These are phyloP conservation scores for Nemapogon koenigi DNA, from an alignment of 2,888 invertebrate species.

Conservation along the genomic window DNA sequence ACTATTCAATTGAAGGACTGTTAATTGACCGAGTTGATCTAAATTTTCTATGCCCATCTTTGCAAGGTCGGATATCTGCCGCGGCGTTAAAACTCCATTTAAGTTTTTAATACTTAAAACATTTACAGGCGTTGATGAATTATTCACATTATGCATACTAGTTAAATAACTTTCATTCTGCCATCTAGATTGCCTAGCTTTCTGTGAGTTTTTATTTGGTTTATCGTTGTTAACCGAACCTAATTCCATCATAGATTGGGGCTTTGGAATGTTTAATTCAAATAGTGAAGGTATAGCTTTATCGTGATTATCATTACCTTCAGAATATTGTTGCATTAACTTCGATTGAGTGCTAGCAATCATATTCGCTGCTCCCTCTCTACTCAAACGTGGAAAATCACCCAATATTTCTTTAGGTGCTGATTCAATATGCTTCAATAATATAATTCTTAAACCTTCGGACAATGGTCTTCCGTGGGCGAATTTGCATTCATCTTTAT, in stretches of 20 bases:
- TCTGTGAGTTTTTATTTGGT: slow-evolving; percentile 47
- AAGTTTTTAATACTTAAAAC: slow-evolving; percentile 65
- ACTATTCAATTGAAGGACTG: slow-evolving; percentile 65
- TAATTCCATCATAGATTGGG: slow-evolving; percentile 31
- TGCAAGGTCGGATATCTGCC: slow-evolving; percentile 65
- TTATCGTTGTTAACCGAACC: slow-evolving; percentile 28
- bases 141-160: slow-evolving; percentile 19
- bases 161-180: slow-evolving; percentile 47
- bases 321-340: slow-evolving; percentile 47
- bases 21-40: slow-evolving; percentile 67
- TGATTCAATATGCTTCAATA: slow-evolving; percentile 82
- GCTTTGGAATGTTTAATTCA: slow-evolving; percentile 52
- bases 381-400: slow-evolving; percentile 83
- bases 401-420: slow-evolving; percentile 91
- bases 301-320: slow-evolving; percentile 34
- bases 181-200: slow-evolving; percentile 57
- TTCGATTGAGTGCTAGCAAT: slow-evolving; percentile 50
- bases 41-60: slow-evolving; percentile 68
- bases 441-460: slow-evolving; percentile 73
- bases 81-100: slow-evolving; percentile 59
- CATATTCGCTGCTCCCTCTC: slow-evolving; percentile 75
- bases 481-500: slow-evolving; percentile 89
- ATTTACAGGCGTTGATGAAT: slow-evolving; percentile 23
- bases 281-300: slow-evolving; percentile 51
- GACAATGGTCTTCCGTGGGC: slow-evolving; percentile 88